Base-by-base conservation (phyloP, 2,888 invertebrate species). In the Exephanes ischioxanthus region DNA sequence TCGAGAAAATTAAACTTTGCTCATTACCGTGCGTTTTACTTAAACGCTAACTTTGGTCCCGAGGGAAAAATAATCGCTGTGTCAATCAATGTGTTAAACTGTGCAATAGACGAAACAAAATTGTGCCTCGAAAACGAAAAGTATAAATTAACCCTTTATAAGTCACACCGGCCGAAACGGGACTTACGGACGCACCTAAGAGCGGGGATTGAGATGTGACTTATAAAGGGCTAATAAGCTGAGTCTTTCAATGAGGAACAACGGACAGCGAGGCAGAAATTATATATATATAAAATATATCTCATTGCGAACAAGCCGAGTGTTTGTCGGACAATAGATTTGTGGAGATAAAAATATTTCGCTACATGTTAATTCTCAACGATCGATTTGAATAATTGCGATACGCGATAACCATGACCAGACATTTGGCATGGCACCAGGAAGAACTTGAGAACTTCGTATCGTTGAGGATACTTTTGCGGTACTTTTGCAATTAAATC, bases 1-100 rank as follows among this genome's bases (percentile, higher is more conserved):
- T 16, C 14, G 45, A 33, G 19, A 22, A 4, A 33, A 76, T 4
- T 16, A 16, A 33, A 63, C 45, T 66, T 63, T 76, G 33, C 51
- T 51, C 33, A 33, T 51, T 33, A 33, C 2, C 16, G 6, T 37
- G 51, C 51, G 37, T 53, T 19, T 11, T 14, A 48, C 48, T 63
- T 75, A 75, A 45, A 26, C 48, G 48, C 75, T 61, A 63, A n/a
- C 26, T 75, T 61, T 73, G 73, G 61, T 61, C 61, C 75, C 48
- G 58, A 30, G 26, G 30, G 45, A n/a, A 48, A 63, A 16, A 30
- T n/a, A n/a, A 30, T 73, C 33, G 61, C 55, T n/a, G 58, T 5
- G 14, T 19, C 26, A 19, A 58, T 26, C 6, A 11, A 22, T 61
- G 61, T 11, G 48, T 63, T 61, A 30, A 30, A 48, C 30, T 63